Base-by-base conservation (phyloP, 1,140 invertebrate species). In the Neocloeon triangulifer region DNA sequence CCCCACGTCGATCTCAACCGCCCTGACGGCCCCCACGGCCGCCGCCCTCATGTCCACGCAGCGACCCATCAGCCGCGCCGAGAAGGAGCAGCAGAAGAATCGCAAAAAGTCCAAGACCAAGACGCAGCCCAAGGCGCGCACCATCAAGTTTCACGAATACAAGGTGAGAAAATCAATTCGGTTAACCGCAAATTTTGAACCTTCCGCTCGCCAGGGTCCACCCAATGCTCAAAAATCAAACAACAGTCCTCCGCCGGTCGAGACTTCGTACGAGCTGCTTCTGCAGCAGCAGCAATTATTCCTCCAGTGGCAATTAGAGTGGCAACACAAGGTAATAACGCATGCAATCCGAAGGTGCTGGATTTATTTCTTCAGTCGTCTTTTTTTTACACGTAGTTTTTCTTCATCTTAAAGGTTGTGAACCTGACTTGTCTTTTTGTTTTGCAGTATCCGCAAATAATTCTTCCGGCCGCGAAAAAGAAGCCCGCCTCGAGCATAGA, bases 111-210 rank as follows among this genome's bases (percentile, higher is more conserved):
- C 69, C 18, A 86, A 84, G 50, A 72, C 73, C 28, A 78, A 82
- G 46, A 64, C 72, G 4, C 61, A 69, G 36, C 66, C 72, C 0
- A 94, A 94, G 51, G 69, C 82, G 2, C 70, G 82, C 36, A 84
- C 76, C 25, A 91, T 95, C 37, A 96, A 96, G 59, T 96, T 96
- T 55, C 89, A 96, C 52, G 91, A 96, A 52, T 95, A 96, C 52
- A 95, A 94, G 58, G 66, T 66, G 42, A 44, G 40, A 14, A n/a
- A n/a, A n/a, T n/a, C n/a, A n/a, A n/a, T n/a, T n/a, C n/a, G n/a
- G n/a, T n/a, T n/a, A n/a, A n/a, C n/a, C n/a, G n/a, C n/a, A n/a
- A n/a, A n/a, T n/a, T n/a, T n/a, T n/a, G n/a, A n/a, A n/a, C n/a
- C n/a, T n/a, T n/a, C n/a, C n/a, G n/a, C n/a, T n/a, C n/a, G n/a